Conservation (phyloP, 92 coral and sea anemone genomes). For the Porites cylindrica region DNA sequence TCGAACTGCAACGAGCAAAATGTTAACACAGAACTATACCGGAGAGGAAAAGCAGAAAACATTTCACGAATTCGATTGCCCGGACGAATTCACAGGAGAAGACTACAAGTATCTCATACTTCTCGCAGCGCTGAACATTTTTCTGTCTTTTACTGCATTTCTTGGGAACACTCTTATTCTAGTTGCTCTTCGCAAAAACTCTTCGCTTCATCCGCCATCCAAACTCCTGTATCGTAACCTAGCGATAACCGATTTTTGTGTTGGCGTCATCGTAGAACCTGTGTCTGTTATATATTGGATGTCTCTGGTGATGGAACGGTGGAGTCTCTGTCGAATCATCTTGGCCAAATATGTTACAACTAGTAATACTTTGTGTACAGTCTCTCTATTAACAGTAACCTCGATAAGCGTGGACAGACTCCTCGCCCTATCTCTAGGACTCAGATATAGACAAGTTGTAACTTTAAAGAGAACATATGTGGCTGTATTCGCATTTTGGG, state of each 20-base stretch:
- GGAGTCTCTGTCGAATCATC: neutral
- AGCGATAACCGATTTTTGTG: neutral
- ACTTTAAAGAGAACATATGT: neutral
- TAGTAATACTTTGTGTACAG: neutral
- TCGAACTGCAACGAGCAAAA: neutral
- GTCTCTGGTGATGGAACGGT: neutral
- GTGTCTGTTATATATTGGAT: neutral
- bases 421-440: neutral
- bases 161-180: neutral
- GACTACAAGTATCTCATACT: neutral
- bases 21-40: neutral
- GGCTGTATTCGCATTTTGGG: neutral
- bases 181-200: neutral
- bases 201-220: neutral
- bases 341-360: neutral
- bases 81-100: neutral
- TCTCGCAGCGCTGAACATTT: neutral
- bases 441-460: slow-evolving; percentile 16
- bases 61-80: neutral
- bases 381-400: slow-evolving; percentile 1
- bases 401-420: slow-evolving; percentile 26
- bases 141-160: neutral
- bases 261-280: neutral
- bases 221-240: neutral
- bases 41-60: neutral